Evolutionary conservation across 2,797 vertebrate genomes (phyloP).

Genomic region (Calcarius lapponicus): DNA sequence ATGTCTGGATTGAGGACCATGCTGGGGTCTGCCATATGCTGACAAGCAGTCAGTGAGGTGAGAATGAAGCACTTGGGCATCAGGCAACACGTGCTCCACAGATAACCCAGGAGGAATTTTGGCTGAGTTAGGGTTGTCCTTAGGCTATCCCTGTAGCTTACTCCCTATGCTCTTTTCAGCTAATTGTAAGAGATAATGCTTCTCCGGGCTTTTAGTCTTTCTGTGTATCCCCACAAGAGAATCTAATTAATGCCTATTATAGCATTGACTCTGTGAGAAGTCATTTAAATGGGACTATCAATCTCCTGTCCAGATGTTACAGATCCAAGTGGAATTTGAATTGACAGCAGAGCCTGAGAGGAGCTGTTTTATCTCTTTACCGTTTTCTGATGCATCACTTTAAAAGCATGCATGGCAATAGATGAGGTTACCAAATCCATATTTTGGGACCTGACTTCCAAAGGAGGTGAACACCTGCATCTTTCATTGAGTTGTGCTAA

Average conservation of each 20-base stretch:
- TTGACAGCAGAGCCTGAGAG: neutral
- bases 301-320: slow-evolving; percentile 46
- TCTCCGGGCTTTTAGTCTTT: slow-evolving; percentile 33
- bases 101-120: slow-evolving; percentile 46
- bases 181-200: slow-evolving; percentile 30
- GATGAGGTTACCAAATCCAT: neutral
- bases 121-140: neutral
- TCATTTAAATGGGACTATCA: slow-evolving; percentile 36
- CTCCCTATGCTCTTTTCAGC: neutral
- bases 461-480: neutral
- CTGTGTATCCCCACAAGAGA: slow-evolving; percentile 15
- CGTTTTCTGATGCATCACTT: neutral
- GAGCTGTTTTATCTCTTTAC: slow-evolving; percentile 1
- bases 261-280: slow-evolving; percentile 18
- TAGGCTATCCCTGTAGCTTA: neutral
- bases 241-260: slow-evolving; percentile 31
- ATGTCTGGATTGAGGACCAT: neutral
- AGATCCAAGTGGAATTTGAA: slow-evolving; percentile 33
- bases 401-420: neutral
- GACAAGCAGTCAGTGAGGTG: neutral
- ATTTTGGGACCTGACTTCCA: neutral
- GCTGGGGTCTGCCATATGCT: neutral
- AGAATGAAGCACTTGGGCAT: neutral
- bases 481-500: neutral
- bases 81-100: accelerated